A percentile compares a stretch with the other conserved stretches of the same genome.
Evolutionary conservation across 2,797 vertebrate genomes (phyloP).

Genomic region (Rhinichthys osculus): DNA sequence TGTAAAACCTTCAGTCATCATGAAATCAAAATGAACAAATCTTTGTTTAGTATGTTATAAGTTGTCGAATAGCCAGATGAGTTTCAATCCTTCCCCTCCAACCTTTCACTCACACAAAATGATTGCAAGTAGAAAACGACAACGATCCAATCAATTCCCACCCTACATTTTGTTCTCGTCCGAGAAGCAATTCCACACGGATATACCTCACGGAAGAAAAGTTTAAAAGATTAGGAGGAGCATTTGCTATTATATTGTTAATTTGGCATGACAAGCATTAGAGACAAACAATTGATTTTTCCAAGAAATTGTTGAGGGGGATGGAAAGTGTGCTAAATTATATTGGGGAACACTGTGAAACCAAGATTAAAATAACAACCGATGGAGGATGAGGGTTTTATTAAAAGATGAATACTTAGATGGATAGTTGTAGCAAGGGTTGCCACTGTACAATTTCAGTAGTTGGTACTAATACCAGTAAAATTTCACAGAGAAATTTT

Average conservation of each 20-base stretch:
- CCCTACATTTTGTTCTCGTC: background rate
- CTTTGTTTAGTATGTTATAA: background rate
- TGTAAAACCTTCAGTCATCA: background rate
- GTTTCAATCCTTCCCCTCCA: background rate
- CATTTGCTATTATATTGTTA: constrained; percentile 37
- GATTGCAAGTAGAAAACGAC: background rate
- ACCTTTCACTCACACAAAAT: constrained; percentile 4
- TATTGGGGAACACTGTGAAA: constrained; percentile 23
- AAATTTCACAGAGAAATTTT: background rate
- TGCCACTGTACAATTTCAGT: background rate
- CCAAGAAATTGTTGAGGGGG: constrained; percentile 5
- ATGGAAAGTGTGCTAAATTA: constrained; percentile 36
- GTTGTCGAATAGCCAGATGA: background rate
- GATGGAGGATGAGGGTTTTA: constrained; percentile 2
- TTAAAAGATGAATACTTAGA: constrained; percentile 23
- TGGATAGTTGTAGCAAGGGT: background rate
- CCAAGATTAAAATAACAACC: constrained; percentile 36
- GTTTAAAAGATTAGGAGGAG: constrained; percentile 8
- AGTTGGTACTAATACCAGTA: background rate
- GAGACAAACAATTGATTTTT: constrained; percentile 43
- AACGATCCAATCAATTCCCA: background rate
- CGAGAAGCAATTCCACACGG: background rate
- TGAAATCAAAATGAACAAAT: background rate
- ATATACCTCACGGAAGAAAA: background rate
- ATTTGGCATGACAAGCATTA: constrained; percentile 40